Conservation (phyloP, 2,888 invertebrate species). For the Rhimphoctona megacephalus region DNA sequence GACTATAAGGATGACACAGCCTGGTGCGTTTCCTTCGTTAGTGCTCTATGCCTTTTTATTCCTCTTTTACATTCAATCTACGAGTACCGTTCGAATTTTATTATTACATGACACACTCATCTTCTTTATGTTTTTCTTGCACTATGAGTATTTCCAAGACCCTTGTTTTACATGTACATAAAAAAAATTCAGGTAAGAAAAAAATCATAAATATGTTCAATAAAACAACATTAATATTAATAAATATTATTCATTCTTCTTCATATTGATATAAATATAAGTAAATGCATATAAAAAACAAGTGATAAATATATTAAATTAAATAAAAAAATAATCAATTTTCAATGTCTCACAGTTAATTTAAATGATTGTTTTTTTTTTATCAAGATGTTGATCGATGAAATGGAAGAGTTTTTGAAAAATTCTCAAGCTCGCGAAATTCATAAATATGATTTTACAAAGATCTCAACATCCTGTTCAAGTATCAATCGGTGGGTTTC, state of each 20-base stretch:
- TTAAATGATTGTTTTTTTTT: too few species aligned
- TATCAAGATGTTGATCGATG: constrained; percentile 5
- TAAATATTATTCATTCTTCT: too few species aligned
- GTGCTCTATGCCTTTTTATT: constrained; percentile 64
- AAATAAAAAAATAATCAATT: neutral
- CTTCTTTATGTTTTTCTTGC: constrained; percentile 72
- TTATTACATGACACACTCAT: constrained; percentile 71
- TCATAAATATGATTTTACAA: constrained; percentile 40
- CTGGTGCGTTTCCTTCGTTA: constrained; percentile 72
- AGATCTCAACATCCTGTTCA: constrained; percentile 53
- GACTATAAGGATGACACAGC: constrained; percentile 64
- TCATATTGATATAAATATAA: too few species aligned
- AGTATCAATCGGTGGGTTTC: constrained; percentile 55
- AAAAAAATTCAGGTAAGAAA: constrained; percentile 73
- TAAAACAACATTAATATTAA: too few species aligned
- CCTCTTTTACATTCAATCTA: constrained; percentile 72
- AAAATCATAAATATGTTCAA: neutral
- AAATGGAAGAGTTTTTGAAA: too few species aligned
- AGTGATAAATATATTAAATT: too few species aligned
- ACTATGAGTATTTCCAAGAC: constrained; percentile 71
- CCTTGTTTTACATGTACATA: constrained; percentile 69
- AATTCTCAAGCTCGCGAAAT: too few species aligned
- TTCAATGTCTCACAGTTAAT: neutral
- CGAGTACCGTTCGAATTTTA: constrained; percentile 65
- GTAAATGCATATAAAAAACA: too few species aligned